These are phyloP conservation scores for Lutjanus campechanus DNA, from an alignment of 2,797 vertebrate species.

Conservation along the genomic window DNA sequence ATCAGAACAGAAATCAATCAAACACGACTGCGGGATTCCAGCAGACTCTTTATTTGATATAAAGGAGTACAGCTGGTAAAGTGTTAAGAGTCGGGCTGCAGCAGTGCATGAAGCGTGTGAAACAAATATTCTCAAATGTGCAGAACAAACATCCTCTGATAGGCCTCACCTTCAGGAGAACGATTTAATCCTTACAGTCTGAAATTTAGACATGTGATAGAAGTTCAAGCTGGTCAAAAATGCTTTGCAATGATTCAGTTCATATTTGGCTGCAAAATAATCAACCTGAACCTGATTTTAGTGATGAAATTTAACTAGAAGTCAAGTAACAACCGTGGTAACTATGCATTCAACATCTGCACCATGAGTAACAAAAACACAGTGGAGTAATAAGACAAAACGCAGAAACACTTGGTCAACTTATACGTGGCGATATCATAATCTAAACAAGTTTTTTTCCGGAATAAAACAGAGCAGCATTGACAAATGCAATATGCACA, in stretches of 20 bases:
- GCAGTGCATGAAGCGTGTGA: constrained; percentile 51
- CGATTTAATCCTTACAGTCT: constrained; percentile 24
- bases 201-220: constrained; percentile 17
- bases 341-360: constrained; percentile 47
- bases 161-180: constrained; percentile 12
- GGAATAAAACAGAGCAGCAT: constrained; percentile 36
- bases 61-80: constrained; percentile 68
- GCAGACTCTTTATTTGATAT: constrained; percentile 75
- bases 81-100: constrained; percentile 62
- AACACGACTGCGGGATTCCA: constrained; percentile 38
- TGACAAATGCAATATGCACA: constrained; percentile 1
- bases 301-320: constrained; percentile 38
- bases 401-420: constrained; percentile 46
- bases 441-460: constrained; percentile 17
- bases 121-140: constrained; percentile 45
- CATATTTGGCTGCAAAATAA: constrained; percentile 30
- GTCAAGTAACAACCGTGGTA: constrained; percentile 49
- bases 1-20: constrained; percentile 28
- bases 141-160: constrained; percentile 36
- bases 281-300: constrained; percentile 28
- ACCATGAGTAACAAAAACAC: constrained; percentile 49
- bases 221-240: constrained; percentile 20
- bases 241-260: constrained; percentile 22
- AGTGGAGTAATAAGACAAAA: constrained; percentile 49
- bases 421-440: constrained; percentile 28